These are phyloP conservation scores for Drosophila affinis DNA, from an alignment of 2,888 invertebrate genomes.

Conservation along the genomic window DNA sequence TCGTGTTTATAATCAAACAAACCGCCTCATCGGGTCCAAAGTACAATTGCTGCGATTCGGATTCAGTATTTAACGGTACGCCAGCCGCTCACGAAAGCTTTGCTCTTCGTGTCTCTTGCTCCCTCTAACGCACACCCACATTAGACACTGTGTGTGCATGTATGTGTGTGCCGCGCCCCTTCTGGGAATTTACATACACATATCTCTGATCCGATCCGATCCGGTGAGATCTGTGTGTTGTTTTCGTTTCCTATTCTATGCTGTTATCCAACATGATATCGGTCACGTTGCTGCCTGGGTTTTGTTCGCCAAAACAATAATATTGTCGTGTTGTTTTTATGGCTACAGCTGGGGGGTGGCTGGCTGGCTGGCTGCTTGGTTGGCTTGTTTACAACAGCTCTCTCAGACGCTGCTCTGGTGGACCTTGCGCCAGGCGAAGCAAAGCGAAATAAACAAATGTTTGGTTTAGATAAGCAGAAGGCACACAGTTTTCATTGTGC, in stretches of 20 bases:
- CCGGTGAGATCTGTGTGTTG: neutral
- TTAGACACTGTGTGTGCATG: neutral
- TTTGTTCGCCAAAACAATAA: constrained; percentile 32
- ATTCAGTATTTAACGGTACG: constrained; percentile 12
- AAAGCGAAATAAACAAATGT: constrained; percentile 8
- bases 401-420: neutral
- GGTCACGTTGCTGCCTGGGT: constrained; percentile 54
- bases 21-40: constrained; percentile 49
- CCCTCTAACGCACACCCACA: neutral
- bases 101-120: constrained; percentile 8
- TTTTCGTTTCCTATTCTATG: constrained; percentile 5
- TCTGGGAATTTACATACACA: neutral
- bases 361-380: too few species aligned
- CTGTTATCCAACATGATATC: constrained; percentile 44
- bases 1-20: constrained; percentile 30
- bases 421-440: constrained; percentile 28
- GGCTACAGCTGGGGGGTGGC: constrained; percentile 17
- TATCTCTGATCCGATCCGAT: neutral
- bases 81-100: constrained; percentile 18
- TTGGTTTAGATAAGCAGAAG: constrained; percentile 24
- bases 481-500: constrained; percentile 11
- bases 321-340: constrained; percentile 17
- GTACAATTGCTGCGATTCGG: constrained; percentile 36
- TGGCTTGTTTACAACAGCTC: constrained; percentile 58
- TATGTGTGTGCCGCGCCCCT: constrained; percentile 32